These are phyloP conservation scores for Nyctibius bracteatus DNA, from an alignment of 2,113 vertebrate species.

Conservation along the genomic window DNA sequence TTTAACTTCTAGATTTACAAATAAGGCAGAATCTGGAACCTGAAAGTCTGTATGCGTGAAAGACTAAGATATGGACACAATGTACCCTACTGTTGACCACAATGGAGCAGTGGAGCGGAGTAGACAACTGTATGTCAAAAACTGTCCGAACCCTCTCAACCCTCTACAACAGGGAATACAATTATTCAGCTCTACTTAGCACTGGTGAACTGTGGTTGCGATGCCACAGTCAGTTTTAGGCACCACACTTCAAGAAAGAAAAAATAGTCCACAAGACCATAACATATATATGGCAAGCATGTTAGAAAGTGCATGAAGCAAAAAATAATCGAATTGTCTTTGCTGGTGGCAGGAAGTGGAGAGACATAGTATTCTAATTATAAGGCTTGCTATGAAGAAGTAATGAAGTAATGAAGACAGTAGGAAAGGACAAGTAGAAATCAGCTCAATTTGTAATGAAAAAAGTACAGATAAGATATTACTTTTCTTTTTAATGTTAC, in stretches of 20 bases:
- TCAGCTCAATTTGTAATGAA: not conserved
- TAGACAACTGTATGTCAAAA: not conserved
- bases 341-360: not conserved
- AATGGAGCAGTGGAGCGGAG: not conserved
- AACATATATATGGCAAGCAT: not conserved
- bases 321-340: not conserved
- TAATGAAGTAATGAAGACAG: not conserved
- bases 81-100: not conserved
- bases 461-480: not conserved
- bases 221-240: not conserved
- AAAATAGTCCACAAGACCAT: not conserved
- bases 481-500: not conserved
- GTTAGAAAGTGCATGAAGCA: not conserved
- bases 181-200: constrained; percentile 24
- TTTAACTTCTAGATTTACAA: too few species aligned
- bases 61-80: not conserved
- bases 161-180: not conserved
- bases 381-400: not conserved
- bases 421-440: not conserved
- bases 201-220: not conserved
- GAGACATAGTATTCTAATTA: not conserved
- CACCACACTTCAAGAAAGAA: not conserved
- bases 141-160: not conserved
- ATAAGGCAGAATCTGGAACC: too few species aligned
- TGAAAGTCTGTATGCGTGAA: not conserved